Percentiles rank a stretch among this genome's conserved stretches.
Conservation (phyloP, 64 coral and sea anemone genomes). For the Dendronephthya gigantea region DNA sequence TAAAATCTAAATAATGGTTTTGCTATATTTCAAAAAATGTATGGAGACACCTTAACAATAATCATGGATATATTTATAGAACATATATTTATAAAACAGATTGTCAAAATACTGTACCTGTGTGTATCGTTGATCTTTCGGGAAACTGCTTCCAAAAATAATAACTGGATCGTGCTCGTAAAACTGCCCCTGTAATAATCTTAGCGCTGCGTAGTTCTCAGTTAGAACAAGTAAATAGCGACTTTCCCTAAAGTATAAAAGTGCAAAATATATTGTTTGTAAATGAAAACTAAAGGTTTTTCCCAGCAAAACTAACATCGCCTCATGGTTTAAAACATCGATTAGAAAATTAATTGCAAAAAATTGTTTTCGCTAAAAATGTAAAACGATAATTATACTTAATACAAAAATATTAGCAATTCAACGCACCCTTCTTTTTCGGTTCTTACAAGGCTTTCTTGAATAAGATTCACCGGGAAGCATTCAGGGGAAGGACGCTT, state of each 20-base stretch:
- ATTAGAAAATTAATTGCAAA: too few species aligned
- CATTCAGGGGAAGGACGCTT: background rate
- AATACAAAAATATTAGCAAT: background rate
- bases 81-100: background rate
- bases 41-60: too few species aligned
- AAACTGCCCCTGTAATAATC: constrained; percentile 50
- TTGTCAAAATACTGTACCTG: constrained; percentile 24
- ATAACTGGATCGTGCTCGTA: constrained; percentile 33
- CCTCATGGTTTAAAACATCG: too few species aligned
- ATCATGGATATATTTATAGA: background rate
- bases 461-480: background rate
- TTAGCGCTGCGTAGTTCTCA: constrained; percentile 72
- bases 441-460: background rate
- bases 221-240: constrained; percentile 68
- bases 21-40: too few species aligned
- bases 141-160: constrained; percentile 64
- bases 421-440: background rate
- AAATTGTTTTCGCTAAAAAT: background rate
- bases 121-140: constrained; percentile 70
- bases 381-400: too few species aligned
- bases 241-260: constrained; percentile 42
- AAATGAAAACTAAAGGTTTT: too few species aligned
- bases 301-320: too few species aligned
- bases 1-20: too few species aligned
- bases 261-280: too few species aligned